These are phyloP conservation scores for Thymelicus acteon DNA, from an alignment of 2,888 invertebrate species.

Conservation along the genomic window DNA sequence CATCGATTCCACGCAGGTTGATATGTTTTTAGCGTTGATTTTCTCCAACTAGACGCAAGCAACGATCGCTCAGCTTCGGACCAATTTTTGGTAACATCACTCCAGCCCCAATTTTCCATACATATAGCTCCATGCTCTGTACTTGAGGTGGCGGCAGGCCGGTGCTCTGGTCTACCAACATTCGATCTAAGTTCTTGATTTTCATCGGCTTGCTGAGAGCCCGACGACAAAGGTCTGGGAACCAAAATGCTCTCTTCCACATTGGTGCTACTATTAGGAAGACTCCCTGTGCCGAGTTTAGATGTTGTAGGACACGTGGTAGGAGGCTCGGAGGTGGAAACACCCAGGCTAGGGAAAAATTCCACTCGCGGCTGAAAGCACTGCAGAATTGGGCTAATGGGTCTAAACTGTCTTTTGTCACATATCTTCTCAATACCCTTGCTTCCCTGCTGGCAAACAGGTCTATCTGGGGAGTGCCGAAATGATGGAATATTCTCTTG, in stretches of 20 bases:
- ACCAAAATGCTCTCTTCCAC: slow-evolving; percentile 48
- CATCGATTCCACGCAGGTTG: slow-evolving; percentile 13
- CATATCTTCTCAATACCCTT: slow-evolving; percentile 19
- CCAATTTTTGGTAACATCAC: slow-evolving; percentile 26
- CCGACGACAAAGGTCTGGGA: slow-evolving; percentile 43
- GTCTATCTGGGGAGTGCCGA: slow-evolving; percentile 33
- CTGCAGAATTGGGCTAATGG: slow-evolving; percentile 18
- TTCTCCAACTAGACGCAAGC: slow-evolving; percentile 10
- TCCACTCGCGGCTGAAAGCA: slow-evolving; percentile 31
- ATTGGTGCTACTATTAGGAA: slow-evolving; percentile 43
- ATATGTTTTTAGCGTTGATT: slow-evolving; percentile 18
- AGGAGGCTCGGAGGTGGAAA: slow-evolving; percentile 37
- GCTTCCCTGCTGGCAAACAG: slow-evolving; percentile 31
- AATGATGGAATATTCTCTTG: slow-evolving; percentile 22
- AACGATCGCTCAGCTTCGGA: slow-evolving; percentile 4
- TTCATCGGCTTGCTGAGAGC: slow-evolving; percentile 29
- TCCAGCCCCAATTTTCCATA: slow-evolving; percentile 42
- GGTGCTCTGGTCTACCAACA: slow-evolving; percentile 37
- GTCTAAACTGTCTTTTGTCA: slow-evolving; percentile 8
- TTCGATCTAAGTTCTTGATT: slow-evolving; percentile 31
- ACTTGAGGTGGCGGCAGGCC: slow-evolving; percentile 38
- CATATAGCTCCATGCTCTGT: slow-evolving; percentile 36
- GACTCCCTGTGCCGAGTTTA: slow-evolving; percentile 40
- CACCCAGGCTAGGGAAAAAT: slow-evolving; percentile 33
- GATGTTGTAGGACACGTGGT: slow-evolving; percentile 32